phyloP scores from a whole-genome alignment of 2,888 invertebrate species.

The Spodoptera littoralis region DNA sequence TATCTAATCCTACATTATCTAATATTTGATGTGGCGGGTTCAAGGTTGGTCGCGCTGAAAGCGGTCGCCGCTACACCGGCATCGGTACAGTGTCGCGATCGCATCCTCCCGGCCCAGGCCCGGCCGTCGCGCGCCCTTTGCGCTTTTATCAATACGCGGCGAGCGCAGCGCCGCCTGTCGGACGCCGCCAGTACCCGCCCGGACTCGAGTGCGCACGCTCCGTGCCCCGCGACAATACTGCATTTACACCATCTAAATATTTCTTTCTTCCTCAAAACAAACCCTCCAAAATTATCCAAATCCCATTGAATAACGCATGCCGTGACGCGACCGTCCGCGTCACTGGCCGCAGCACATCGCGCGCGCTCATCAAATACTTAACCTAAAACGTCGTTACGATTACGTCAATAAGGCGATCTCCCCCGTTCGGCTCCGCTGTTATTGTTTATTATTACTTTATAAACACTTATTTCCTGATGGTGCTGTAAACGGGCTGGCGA shows the following conservation, averaged over 20 bases:
- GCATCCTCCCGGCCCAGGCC: slow-evolving; percentile 65
- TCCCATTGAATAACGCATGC: slow-evolving; percentile 57
- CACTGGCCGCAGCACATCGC: slow-evolving; percentile 49
- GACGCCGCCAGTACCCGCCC: slow-evolving; percentile 73
- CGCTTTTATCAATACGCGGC: slow-evolving; percentile 84
- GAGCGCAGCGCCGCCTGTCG: slow-evolving; percentile 79
- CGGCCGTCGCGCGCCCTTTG: slow-evolving; percentile 74
- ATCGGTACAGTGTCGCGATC: slow-evolving; percentile 53
- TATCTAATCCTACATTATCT: slow-evolving; percentile 76
- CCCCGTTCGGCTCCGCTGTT: slow-evolving; percentile 65
- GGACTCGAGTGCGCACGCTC: slow-evolving; percentile 84
- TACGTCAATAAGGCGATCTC: slow-evolving; percentile 72
- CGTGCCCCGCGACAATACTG: slow-evolving; percentile 76
- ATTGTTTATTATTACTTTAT: slow-evolving; percentile 72
- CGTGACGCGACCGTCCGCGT: slow-evolving; percentile 53
- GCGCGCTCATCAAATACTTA: slow-evolving; percentile 60
- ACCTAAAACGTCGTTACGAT: slow-evolving; percentile 65
- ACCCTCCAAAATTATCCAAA: slow-evolving; percentile 69
- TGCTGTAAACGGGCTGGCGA: slow-evolving; percentile 61
- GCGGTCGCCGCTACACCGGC: slow-evolving; percentile 56
- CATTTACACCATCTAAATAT: slow-evolving; percentile 73
- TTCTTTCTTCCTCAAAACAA: slow-evolving; percentile 76
- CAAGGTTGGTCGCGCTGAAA: slow-evolving; percentile 82
- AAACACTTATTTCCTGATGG: slow-evolving; percentile 66
- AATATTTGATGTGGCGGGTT: slow-evolving; percentile 82